Conservation (phyloP, 2,113 vertebrate genomes). For the Pseudopodoces humilis region DNA sequence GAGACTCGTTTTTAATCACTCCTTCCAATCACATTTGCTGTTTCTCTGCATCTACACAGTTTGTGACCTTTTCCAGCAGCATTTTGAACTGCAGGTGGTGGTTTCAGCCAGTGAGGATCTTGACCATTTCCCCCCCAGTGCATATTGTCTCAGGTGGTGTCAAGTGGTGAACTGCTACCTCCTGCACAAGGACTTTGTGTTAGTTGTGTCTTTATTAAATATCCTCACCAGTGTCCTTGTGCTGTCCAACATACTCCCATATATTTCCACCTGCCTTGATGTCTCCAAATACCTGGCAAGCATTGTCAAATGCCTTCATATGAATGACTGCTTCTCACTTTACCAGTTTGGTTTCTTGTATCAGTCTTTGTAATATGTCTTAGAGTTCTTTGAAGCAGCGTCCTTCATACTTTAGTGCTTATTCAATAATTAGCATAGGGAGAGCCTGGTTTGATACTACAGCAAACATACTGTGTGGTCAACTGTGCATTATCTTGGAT, state of each 20-base stretch:
- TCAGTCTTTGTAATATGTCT: background rate
- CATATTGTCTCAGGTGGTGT: background rate
- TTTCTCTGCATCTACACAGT: background rate
- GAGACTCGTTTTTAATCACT: background rate
- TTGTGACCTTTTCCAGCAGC: background rate
- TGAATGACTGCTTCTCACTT: background rate
- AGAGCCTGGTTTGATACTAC: background rate
- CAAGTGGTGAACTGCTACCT: background rate
- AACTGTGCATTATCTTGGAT: background rate
- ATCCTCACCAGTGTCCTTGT: background rate
- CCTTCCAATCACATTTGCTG: background rate
- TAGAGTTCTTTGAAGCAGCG: background rate
- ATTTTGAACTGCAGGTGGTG: background rate
- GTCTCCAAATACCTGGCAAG: background rate
- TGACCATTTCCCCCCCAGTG: background rate
- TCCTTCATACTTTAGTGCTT: background rate
- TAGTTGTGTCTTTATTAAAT: background rate
- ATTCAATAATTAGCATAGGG: background rate
- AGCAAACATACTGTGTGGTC: background rate
- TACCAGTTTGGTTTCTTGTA: background rate
- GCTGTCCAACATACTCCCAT: background rate
- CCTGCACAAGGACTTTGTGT: background rate
- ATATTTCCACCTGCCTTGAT: background rate
- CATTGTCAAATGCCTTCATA: background rate
- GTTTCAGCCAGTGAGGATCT: rapidly evolving